Percentiles rank a stretch among this genome's conserved stretches.
Conservation (phyloP, 23 tunicate species). For the Phallusia fumigata region DNA sequence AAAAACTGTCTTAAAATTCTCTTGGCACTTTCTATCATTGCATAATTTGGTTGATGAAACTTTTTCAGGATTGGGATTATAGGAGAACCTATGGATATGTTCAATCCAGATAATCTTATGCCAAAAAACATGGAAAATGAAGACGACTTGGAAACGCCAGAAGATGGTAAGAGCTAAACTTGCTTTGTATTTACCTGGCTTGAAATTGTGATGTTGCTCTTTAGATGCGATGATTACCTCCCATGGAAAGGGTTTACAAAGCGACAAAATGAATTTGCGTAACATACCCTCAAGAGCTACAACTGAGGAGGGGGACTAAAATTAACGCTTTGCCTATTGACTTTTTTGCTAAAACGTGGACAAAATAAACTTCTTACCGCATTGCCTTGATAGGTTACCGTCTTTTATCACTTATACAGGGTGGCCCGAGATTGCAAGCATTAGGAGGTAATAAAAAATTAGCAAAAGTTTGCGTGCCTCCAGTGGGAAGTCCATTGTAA, state of each 20-base stretch:
- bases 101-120: slow-evolving; percentile 54
- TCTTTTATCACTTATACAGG: no score
- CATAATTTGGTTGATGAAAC: no score
- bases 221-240: background rate
- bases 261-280: background rate
- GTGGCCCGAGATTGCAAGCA: no score
- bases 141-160: slow-evolving; percentile 31
- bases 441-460: no score
- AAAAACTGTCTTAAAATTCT: no score
- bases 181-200: background rate
- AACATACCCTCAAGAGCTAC: background rate
- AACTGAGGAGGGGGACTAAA: background rate
- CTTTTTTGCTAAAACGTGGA: no score
- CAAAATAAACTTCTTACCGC: no score
- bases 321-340: no score
- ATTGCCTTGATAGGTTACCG: no score
- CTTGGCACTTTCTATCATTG: no score
- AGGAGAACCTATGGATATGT: slow-evolving; percentile 74
- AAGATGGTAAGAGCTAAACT: background rate
- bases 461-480: no score
- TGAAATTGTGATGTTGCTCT: background rate
- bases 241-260: background rate
- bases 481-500: no score
- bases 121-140: slow-evolving; percentile 74
- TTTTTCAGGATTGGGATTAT: slow-evolving; percentile 69